phyloP scores from a whole-genome alignment of 2,888 invertebrate genomes.

The Apodemia hepburni region DNA sequence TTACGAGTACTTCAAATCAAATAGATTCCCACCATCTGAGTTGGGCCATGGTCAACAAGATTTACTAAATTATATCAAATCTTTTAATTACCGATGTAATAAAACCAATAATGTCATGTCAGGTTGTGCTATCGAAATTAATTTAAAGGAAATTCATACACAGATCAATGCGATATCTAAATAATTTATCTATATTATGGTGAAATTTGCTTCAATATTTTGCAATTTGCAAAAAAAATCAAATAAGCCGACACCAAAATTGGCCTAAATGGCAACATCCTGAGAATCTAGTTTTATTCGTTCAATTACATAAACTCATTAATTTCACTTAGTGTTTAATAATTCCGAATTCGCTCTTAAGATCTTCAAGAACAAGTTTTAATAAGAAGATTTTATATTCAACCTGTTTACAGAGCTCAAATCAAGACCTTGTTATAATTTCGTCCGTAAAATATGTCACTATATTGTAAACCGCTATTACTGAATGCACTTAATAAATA shows the following conservation, averaged over 20 bases:
- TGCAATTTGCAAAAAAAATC: constrained; percentile 1
- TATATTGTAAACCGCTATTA: too few relatives aligned
- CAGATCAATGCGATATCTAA: background rate
- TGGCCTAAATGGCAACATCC: background rate
- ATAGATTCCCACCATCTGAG: background rate
- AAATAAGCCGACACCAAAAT: background rate
- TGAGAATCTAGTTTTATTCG: constrained; percentile 1
- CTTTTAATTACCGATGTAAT: background rate
- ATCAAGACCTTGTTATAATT: too few relatives aligned
- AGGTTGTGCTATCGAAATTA: background rate
- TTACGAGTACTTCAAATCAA: background rate
- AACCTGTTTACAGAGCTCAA: background rate
- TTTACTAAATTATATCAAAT: background rate
- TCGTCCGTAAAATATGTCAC: too few relatives aligned
- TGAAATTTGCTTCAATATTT: background rate
- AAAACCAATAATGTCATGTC: background rate
- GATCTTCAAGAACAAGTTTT: background rate
- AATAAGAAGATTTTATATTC: constrained; percentile 1
- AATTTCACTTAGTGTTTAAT: constrained; percentile 11
- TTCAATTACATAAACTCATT: background rate
- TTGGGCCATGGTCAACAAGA: background rate
- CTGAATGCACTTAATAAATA: too few relatives aligned
- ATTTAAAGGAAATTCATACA: constrained; percentile 4
- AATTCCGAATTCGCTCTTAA: background rate
- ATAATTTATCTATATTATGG: constrained; percentile 5